Conservation (phyloP, 2,888 invertebrate species). For the Apotomis betuletana region DNA sequence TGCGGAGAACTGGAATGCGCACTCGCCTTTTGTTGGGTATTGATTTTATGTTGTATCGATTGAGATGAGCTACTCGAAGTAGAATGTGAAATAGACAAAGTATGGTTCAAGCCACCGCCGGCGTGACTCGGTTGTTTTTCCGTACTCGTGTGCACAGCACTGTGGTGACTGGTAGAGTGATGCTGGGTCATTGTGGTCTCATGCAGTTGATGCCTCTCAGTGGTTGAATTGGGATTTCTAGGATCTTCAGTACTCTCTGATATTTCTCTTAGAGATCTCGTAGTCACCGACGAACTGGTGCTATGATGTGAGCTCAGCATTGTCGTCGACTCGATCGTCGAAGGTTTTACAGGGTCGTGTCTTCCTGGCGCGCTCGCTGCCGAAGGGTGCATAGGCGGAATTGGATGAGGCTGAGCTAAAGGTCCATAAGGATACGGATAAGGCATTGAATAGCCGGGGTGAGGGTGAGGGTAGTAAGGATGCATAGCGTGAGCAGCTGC, state of each 20-base stretch:
- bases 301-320: slow-evolving; percentile 88
- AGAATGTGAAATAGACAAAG: slow-evolving; percentile 87
- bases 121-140: slow-evolving; percentile 84
- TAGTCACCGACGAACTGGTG: slow-evolving; percentile 88
- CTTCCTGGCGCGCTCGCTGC: slow-evolving; percentile 73
- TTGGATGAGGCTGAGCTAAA: slow-evolving; percentile 89
- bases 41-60: slow-evolving; percentile 85
- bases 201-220: slow-evolving; percentile 85
- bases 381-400: slow-evolving; percentile 86
- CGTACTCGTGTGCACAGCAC: slow-evolving; percentile 85
- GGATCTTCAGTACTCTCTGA: slow-evolving; percentile 80
- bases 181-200: slow-evolving; percentile 87
- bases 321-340: slow-evolving; percentile 86
- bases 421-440: slow-evolving; percentile 89
- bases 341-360: slow-evolving; percentile 76
- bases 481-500: slow-evolving; percentile 86
- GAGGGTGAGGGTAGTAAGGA: slow-evolving; percentile 88
- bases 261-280: slow-evolving; percentile 85
- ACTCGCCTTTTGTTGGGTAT: slow-evolving; percentile 78
- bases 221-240: slow-evolving; percentile 74
- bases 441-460: slow-evolving; percentile 87
- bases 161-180: slow-evolving; percentile 86
- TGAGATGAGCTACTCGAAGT: slow-evolving; percentile 87
- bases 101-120: slow-evolving; percentile 81
- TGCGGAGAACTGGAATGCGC: slow-evolving; percentile 79